phyloP scores from a whole-genome alignment of 37 sponge, comb jelly and placozoan species.

The Petrosia ficiformis region DNA sequence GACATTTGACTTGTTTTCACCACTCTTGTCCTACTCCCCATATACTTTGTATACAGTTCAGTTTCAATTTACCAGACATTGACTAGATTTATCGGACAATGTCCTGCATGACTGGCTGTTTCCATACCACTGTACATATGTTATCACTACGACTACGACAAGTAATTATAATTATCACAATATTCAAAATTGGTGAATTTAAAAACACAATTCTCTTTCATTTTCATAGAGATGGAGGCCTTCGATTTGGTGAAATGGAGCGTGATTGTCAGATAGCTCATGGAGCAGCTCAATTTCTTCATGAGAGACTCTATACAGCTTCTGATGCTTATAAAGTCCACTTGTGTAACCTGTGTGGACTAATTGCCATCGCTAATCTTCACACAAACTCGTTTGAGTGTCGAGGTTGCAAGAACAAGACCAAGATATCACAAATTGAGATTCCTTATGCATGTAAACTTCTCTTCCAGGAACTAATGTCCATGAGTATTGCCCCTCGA shows the following conservation, averaged over 20 bases:
- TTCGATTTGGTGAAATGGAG: constrained; percentile 99
- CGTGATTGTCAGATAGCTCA: constrained; percentile 99
- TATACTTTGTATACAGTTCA: too few relatives aligned
- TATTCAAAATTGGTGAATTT: background rate
- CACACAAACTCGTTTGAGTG: constrained; percentile 93
- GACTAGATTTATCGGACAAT: too few relatives aligned
- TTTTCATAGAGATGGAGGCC: constrained; percentile 88
- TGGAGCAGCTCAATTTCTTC: constrained; percentile 98
- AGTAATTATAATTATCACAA: background rate
- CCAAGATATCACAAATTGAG: constrained; percentile 94
- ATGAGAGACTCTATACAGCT: constrained; percentile 90
- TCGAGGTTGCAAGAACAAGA: constrained; percentile 97
- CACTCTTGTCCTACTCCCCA: too few relatives aligned
- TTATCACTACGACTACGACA: too few relatives aligned
- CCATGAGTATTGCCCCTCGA: constrained; percentile 97
- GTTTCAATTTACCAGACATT: too few relatives aligned
- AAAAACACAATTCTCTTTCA: background rate
- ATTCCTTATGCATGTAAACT: constrained; percentile 99
- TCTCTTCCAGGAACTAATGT: constrained; percentile 98
- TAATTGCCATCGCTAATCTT: constrained; percentile 97
- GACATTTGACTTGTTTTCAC: too few relatives aligned
- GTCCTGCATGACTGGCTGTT: too few relatives aligned
- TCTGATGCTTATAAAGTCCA: constrained; percentile 95
- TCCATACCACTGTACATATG: too few relatives aligned
- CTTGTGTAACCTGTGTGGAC: constrained; percentile 96